Percentiles rank a stretch among this genome's conserved stretches.
Conservation (phyloP, 2,888 invertebrate genomes). For the Leptura quadrifasciata region DNA sequence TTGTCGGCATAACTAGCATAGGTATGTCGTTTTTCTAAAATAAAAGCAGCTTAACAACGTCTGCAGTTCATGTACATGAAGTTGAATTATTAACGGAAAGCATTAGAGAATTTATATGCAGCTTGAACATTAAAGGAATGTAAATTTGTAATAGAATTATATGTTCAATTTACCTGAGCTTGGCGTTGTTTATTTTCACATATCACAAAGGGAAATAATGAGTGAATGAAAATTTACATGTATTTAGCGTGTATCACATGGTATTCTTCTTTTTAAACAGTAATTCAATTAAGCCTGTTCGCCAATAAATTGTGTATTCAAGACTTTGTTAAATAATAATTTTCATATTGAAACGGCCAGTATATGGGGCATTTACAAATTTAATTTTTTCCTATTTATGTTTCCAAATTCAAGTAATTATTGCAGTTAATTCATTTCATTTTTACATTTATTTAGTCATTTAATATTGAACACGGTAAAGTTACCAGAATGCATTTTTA, state of each 20-base stretch:
- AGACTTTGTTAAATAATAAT: no score
- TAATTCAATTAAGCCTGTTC: not conserved
- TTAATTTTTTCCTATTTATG: no score
- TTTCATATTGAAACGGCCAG: no score
- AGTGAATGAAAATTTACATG: not conserved
- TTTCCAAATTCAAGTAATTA: no score
- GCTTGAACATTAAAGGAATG: constrained; percentile 13
- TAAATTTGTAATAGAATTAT: constrained; percentile 16
- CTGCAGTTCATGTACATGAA: not conserved
- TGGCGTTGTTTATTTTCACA: constrained; percentile 12
- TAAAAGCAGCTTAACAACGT: not conserved
- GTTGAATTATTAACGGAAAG: constrained; percentile 11
- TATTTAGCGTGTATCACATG: not conserved
- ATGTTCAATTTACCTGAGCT: constrained; percentile 18
- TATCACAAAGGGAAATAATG: not conserved
- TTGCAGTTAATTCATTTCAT: no score
- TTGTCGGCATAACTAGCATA: not conserved
- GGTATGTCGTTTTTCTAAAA: not conserved
- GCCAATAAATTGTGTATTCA: no score
- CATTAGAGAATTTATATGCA: constrained; percentile 17
- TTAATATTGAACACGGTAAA: no score
- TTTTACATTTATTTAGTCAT: no score
- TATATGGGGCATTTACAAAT: no score
- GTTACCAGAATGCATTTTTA: no score
- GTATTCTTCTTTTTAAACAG: not conserved